Evolutionary conservation across 2,888 invertebrate species (phyloP), one percentile per base, ranked within the genome.

Genomic region (Sipha maydis): DNA sequence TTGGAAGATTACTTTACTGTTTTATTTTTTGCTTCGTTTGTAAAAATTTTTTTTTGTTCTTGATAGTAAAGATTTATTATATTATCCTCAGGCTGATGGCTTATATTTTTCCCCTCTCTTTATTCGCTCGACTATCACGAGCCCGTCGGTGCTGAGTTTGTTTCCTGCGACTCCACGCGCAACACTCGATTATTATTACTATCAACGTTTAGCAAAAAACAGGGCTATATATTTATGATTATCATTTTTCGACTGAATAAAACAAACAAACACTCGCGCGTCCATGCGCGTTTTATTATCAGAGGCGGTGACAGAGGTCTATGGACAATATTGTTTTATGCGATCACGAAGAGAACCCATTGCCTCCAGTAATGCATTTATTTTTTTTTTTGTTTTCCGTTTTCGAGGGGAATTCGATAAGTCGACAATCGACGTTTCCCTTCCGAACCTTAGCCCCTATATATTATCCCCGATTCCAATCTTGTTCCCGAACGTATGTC

Each of bases 291-390:
- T 84, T 84, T 61, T 76, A 61, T 61, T 67, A 76, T 67, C 25
- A 11, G 25, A 2, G 67, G 41, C 41, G 41, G 31, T 34, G 34
- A 34, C 21, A 11, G 61, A 84, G 67, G 67, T 77, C 48, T 77
- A 77, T 77, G 61, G 77, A 77, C 77, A 85, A 77, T 85, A 85
- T 85, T 85, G 84, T 84, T 76, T 84, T 28, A 56, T 38, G 75
- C 75, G 21, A 34, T n/a, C 7, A 21, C 38, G 56, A 75, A 21
- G 38, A 56, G 54, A 54, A 34, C 54, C 34, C 71, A 76, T 31
- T 38, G 75, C 38, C 67, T 48, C 25, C 41, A n/a, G 77, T 67
- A 85, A 77, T 77, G 41, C 31, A 48, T 71, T 84, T 85, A 67
- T 84, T 77, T 76, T 85, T 77, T 84, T 77, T 76, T 56, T 67